Conservation (phyloP, 2,888 invertebrate species). For the Ctenicera cuprea region DNA sequence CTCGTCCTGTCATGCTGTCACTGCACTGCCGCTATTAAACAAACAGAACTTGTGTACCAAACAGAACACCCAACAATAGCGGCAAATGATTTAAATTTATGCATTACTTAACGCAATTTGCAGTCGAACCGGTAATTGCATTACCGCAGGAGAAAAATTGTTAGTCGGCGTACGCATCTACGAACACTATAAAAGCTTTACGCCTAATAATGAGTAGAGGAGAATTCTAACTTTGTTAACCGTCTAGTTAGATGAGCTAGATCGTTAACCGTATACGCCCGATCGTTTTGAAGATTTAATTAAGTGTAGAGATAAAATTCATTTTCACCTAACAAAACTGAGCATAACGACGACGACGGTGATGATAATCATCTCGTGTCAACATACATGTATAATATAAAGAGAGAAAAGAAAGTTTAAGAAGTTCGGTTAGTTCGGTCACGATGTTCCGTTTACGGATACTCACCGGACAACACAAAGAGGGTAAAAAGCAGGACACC, state of each 20-base stretch:
- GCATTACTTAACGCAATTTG: conserved; percentile 47
- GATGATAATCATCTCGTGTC: not conserved
- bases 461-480: conserved; percentile 66
- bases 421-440: not conserved
- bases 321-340: not conserved
- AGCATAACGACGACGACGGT: not conserved
- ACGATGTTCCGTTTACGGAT: not conserved
- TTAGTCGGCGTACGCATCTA: conserved; percentile 3
- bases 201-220: conserved; percentile 15
- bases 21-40: conserved; percentile 42
- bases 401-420: not conserved
- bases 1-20: conserved; percentile 49
- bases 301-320: conserved; percentile 2
- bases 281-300: conserved; percentile 13
- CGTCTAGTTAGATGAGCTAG: conserved; percentile 5
- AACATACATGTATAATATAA: not conserved
- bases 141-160: conserved; percentile 20
- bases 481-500: conserved; percentile 63
- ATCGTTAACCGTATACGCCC: conserved; percentile 12
- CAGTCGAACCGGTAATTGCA: conserved; percentile 50
- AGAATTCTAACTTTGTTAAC: conserved; percentile 22
- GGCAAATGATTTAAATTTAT: conserved; percentile 50
- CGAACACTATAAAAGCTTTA: conserved; percentile 15
- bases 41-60: conserved; percentile 45
- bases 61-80: conserved; percentile 42